Percentiles rank a stretch among this genome's conserved stretches.
These are phyloP conservation scores for Ischnus inquisitorius DNA, from an alignment of 2,888 invertebrate species.

Conservation along the genomic window DNA sequence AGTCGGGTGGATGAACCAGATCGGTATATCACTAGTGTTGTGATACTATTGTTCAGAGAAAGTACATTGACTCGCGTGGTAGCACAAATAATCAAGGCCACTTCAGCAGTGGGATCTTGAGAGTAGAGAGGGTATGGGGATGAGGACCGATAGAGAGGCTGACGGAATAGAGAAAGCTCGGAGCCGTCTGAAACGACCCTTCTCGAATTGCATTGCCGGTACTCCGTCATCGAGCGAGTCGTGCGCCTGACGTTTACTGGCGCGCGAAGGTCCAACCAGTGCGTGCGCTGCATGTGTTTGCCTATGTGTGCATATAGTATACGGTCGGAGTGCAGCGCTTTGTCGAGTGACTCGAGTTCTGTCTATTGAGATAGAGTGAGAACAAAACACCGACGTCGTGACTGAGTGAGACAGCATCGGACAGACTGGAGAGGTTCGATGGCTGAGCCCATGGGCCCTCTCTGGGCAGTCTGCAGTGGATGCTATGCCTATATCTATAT, in stretches of 20 bases:
- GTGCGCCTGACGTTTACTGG: constrained; percentile 83
- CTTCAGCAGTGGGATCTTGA: constrained; percentile 77
- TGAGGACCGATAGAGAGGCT: constrained; percentile 48
- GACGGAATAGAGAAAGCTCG: constrained; percentile 36
- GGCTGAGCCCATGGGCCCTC: constrained; percentile 45
- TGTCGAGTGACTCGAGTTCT: constrained; percentile 71
- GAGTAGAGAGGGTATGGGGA: constrained; percentile 35
- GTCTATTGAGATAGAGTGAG: constrained; percentile 67
- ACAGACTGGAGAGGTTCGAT: constrained; percentile 59
- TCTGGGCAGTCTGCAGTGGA: constrained; percentile 47
- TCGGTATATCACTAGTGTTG: constrained; percentile 4
- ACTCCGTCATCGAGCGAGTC: constrained; percentile 79
- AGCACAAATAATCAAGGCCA: constrained; percentile 78
- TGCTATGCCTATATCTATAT: constrained; percentile 15
- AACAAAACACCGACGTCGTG: constrained; percentile 56
- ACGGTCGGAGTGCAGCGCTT: constrained; percentile 63
- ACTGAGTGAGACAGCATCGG: constrained; percentile 49
- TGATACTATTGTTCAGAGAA: background rate
- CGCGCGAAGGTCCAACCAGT: constrained; percentile 71
- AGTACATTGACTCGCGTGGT: constrained; percentile 49
- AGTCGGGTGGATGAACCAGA: background rate
- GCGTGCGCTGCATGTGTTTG: constrained; percentile 50
- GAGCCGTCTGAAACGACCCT: constrained; percentile 62
- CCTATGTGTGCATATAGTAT: constrained; percentile 19
- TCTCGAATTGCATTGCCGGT: constrained; percentile 77